Base-by-base conservation (phyloP, 2,888 invertebrate genomes). In the Antitype chi region DNA sequence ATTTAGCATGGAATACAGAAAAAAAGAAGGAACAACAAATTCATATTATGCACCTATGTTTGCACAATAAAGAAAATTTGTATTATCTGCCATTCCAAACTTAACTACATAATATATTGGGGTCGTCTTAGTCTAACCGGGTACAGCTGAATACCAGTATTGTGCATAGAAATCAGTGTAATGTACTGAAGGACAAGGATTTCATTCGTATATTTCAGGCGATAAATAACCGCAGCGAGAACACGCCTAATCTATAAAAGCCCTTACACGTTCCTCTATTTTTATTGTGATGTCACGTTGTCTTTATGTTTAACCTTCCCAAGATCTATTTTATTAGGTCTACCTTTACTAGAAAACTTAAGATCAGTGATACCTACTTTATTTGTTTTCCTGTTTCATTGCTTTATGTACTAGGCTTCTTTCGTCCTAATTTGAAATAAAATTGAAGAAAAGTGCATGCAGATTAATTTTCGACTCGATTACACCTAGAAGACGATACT, bases 251-350 rank as follows among this genome's bases (percentile, higher is more conserved):
- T 60, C 25, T 28, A 68, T 32, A 32, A 63, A 8, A 28, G 32
- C n/a, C 73, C 49, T 82, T 59, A 78, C 0, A 32, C 4, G 9
- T 25, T n/a, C 13, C 57, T 70, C 38, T 70, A 63, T 79, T 81
- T 86, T 83, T 81, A 87, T 83, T 67, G 57, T 66, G 28, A 73
- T 74, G 78, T 75, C 76, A 64, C 38, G 13, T 57, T 49, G 55
- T 11, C 17, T 72, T 78, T 64, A 72, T 71, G 49, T 38, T 49
- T 47, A 23, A 8, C 32, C 32, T 70, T 32, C 28, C 25, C 38
- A 72, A 43, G 20, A n/a, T 63, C 25, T 63, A 57, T 59, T 72
- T 69, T 64, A 78, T 55, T 68, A 53, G 13, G 8, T n/a, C 28
- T 59, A 25, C 28, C 13, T 66, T 67, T 66, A 80, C 25, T 43